Evolutionary conservation across 2,888 invertebrate species (phyloP), one percentile per base, ranked within the genome.

Genomic region (Synergus itoensis): DNA sequence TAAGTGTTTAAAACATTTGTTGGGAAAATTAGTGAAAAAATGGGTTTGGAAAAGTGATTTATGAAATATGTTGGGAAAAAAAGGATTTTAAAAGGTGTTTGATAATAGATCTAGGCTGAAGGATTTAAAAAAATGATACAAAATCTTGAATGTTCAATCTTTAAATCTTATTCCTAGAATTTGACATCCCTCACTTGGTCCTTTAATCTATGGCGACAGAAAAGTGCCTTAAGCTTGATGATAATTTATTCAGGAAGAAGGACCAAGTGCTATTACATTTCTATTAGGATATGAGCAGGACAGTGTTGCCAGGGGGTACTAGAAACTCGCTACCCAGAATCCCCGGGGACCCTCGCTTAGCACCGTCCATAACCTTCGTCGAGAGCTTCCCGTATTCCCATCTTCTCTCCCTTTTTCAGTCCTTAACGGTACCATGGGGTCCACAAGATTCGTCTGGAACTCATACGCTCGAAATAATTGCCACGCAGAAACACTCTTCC

Each of bases 231-330:
- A 80, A 84, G 84, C 81, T 80, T 81, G 80, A 75, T 82, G 79
- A 82, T 84, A 82, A 84, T 82, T 84, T 82, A 84, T 84, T 82
- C 82, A 82, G 77, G 76, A 65, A 82, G 82, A 81, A 82, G 81
- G 82, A 78, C 81, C 82, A 80, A 82, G 81, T 79, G 81, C 79
- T 81, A 84, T 82, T 84, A 82, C 81, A 79, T 82, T 84, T 82
- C 81, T 82, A 82, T 84, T 82, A 82, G 81, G 82, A 81, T 82
- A 81, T 81, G 78, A 82, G 57, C 81, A 69, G 78, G 80, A 79
- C 65, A 82, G 81, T 79, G 80, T 62, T 78, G 77, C 73, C 81
- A 64, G 80, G 82, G 82, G 83, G 77, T 63, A 80, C 76, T 82
- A 73, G n/a, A 73, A 73, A 9, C 53, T 53, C 53, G 73, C 48